Evolutionary conservation across 2,888 invertebrate species (phyloP).

Genomic region (Fissipunctia ypsillon): DNA sequence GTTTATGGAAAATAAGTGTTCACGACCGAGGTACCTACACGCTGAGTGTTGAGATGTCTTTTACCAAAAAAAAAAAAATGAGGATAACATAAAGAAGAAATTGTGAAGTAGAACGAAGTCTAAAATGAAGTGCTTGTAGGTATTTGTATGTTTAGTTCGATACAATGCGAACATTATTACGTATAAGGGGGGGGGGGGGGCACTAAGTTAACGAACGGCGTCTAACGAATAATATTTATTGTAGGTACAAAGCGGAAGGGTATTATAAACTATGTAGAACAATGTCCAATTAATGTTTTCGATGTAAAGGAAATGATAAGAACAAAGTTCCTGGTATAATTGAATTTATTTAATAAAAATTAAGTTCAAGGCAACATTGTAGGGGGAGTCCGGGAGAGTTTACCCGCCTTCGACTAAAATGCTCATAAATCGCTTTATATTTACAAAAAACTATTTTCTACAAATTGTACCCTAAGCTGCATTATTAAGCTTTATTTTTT

Average conservation of each 20-base stretch:
- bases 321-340: conserved; percentile 63
- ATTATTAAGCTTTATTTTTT: too few relatives aligned
- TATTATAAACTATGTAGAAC: conserved; percentile 45
- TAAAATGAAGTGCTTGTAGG: not conserved
- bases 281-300: conserved; percentile 58
- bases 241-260: conserved; percentile 47
- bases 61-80: conserved; percentile 21
- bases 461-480: too few relatives aligned
- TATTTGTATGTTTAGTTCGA: not conserved
- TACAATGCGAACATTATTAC: conserved; percentile 15
- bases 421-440: too few relatives aligned
- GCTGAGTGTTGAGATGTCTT: conserved; percentile 14
- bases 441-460: too few relatives aligned
- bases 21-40: conserved; percentile 27
- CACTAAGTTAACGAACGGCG: conserved; percentile 21
- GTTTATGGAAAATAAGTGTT: conserved; percentile 63
- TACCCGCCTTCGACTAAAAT: too few relatives aligned
- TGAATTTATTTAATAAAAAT: conserved; percentile 63
- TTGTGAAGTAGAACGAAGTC: too few relatives aligned
- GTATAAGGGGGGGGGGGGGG: too few relatives aligned
- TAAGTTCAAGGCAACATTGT: conserved; percentile 58
- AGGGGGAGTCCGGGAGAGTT: too few relatives aligned
- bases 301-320: conserved; percentile 61
- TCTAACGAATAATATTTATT: conserved; percentile 17
- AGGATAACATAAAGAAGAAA: too few relatives aligned